These are phyloP conservation scores for Liasis olivaceus DNA, from an alignment of 2,797 vertebrate species.

Conservation along the genomic window DNA sequence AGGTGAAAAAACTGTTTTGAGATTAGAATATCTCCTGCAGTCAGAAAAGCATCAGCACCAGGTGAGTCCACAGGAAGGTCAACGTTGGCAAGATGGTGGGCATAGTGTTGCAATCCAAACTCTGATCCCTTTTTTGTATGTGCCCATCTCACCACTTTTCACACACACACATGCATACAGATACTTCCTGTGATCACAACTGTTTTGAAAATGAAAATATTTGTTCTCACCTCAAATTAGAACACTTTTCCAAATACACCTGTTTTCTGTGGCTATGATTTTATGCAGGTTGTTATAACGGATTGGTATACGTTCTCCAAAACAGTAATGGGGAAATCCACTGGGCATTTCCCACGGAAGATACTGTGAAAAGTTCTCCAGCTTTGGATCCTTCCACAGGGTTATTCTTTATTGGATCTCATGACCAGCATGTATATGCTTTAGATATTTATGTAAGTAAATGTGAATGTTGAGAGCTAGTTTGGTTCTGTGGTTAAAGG, in stretches of 20 bases:
- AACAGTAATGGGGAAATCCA: constrained; percentile 77
- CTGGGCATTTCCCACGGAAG: constrained; percentile 86
- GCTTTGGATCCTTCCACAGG: constrained; percentile 82
- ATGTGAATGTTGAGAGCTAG: background rate
- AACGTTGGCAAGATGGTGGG: background rate
- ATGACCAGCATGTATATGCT: constrained; percentile 89
- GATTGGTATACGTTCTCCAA: constrained; percentile 84
- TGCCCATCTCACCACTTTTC: background rate
- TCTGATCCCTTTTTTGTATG: background rate
- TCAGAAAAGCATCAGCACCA: background rate
- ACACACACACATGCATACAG: background rate
- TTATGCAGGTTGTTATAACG: constrained; percentile 88
- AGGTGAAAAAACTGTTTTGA: background rate
- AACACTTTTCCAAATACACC: background rate
- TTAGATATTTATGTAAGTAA: constrained; percentile 87
- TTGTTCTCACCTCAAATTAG: background rate
- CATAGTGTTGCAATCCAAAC: background rate
- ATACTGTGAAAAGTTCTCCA: constrained; percentile 89
- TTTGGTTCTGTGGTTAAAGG: background rate
- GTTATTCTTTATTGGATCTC: constrained; percentile 87
- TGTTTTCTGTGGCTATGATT: background rate
- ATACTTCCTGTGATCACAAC: background rate
- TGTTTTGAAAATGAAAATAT: background rate
- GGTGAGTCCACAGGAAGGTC: background rate
- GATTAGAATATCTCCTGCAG: background rate